Conservation (phyloP, 2,888 invertebrate genomes). For the Frankliniella fusca region DNA sequence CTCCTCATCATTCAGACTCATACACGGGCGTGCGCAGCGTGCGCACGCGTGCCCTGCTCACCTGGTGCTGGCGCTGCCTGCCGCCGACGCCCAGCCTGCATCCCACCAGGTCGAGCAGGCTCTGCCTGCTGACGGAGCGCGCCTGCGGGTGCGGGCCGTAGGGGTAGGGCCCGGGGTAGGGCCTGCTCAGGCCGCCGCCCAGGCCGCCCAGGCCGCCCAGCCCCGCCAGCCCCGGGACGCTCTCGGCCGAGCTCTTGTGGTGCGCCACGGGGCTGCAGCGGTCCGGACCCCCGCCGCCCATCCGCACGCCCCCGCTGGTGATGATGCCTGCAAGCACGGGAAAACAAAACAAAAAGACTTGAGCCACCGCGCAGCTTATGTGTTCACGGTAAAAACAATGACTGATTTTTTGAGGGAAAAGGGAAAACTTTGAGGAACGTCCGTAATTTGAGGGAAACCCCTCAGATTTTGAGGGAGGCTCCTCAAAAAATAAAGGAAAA, state of each 20-base stretch:
- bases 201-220: conserved; percentile 33
- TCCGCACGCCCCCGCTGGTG: conserved; percentile 37
- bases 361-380: too few relatives aligned
- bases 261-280: conserved; percentile 30
- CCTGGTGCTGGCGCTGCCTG: conserved; percentile 42
- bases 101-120: conserved; percentile 67
- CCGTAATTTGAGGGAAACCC: too few relatives aligned
- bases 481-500: too few relatives aligned
- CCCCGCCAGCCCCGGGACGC: conserved; percentile 28
- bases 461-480: too few relatives aligned
- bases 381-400: too few relatives aligned
- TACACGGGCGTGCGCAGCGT: too few relatives aligned
- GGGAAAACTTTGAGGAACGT: too few relatives aligned
- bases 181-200: conserved; percentile 34
- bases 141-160: conserved; percentile 37
- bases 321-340: conserved; percentile 45
- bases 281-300: background rate
- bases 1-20: too few relatives aligned
- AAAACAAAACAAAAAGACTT: too few relatives aligned
- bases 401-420: too few relatives aligned
- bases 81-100: conserved; percentile 64
- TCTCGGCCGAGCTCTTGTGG: conserved; percentile 29
- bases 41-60: too few relatives aligned
- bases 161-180: conserved; percentile 37
- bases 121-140: conserved; percentile 57